Base-by-base conservation (phyloP, 2,113 vertebrate species). In the Heterotilapia buettikoferi region DNA sequence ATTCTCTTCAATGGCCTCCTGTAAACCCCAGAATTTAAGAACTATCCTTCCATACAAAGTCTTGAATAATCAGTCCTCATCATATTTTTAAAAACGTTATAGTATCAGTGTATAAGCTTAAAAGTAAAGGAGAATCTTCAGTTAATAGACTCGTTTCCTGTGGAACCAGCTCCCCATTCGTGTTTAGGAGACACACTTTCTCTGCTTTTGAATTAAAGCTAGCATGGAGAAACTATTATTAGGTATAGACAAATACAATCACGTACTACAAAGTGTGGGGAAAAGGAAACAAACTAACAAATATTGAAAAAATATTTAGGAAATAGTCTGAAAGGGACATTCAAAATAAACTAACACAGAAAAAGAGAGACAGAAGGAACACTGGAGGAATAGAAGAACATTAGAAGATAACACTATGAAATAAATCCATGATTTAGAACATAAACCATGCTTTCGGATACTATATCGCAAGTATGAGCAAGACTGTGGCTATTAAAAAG, bases 261-360 rank as follows among this genome's bases (percentile, higher is more conserved):
- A 21, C 1, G 3, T 2, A 21, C 4, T 68, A 38, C 33, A 1
- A 21, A 2, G 63, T n/a, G 61, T 12, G 31, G 0, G 19, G 0
- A 13, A 38, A 38, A 66, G 61, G 33, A 13, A 36, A n/a, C 61
- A 61, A 61, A 33, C 5, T 12, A 38, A 68, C 19, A 21, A 68
- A 38, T 21, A 36, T 0, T 3, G 33, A 68, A 40, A 38, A 21
- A 1, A n/a, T 12, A 68, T 68, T 36, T 38, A 38, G 18, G 18
- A n/a, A 66, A 31, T 59, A 59, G 14, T 59, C 14, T 1, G 61
- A 68, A 40, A 68, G n/a, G 36, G 36, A 68, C 3, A 0, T 7
- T 38, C 3, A 68, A 7, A 40, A 68, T 68, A 40, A 68, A 40
- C 33, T 40, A 0, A 40, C 9, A n/a, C 9, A 36, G 61, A 36